A percentile compares a stretch with the other conserved stretches of the same genome.
These are phyloP conservation scores for Carcina quercana DNA, from an alignment of 2,888 invertebrate genomes.

Conservation along the genomic window DNA sequence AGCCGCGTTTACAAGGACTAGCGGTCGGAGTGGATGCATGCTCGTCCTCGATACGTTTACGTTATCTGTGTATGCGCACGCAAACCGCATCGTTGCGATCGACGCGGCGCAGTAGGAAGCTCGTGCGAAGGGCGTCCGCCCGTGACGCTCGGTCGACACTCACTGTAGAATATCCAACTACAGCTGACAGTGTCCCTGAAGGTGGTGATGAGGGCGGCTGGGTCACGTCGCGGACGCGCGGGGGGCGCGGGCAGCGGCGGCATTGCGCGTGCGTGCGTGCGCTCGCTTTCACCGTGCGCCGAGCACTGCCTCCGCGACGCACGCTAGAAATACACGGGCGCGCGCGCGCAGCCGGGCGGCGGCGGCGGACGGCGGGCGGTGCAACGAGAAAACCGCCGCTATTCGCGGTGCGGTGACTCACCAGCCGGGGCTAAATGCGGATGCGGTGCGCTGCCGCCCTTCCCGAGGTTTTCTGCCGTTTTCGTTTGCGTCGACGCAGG, in stretches of 20 bases:
- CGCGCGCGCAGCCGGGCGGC: conserved; percentile 60
- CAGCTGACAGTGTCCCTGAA: conserved; percentile 80
- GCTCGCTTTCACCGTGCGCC: conserved; percentile 39
- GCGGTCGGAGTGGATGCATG: too few relatives aligned
- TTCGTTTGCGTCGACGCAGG: conserved; percentile 62
- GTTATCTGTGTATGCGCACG: conserved; percentile 13
- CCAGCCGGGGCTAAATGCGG: conserved; percentile 71
- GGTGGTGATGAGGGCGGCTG: conserved; percentile 75
- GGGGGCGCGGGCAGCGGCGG: conserved; percentile 54
- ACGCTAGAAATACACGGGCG: conserved; percentile 61
- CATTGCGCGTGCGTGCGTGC: conserved; percentile 53
- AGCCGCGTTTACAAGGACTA: too few relatives aligned
- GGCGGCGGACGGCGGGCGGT: conserved; percentile 60
- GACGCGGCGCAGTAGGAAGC: conserved; percentile 25
- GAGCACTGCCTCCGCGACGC: conserved; percentile 17
- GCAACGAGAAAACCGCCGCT: conserved; percentile 70
- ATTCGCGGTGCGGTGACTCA: conserved; percentile 70
- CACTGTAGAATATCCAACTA: conserved; percentile 86
- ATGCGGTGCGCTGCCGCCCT: conserved; percentile 69
- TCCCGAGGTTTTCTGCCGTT: conserved; percentile 67
- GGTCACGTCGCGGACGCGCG: conserved; percentile 55
- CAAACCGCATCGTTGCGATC: too few relatives aligned
- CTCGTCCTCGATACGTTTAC: not conserved
- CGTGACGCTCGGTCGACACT: conserved; percentile 43
- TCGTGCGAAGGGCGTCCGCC: conserved; percentile 16